These are phyloP conservation scores for Mimas tiliae DNA, from an alignment of 2,888 invertebrate genomes.

Conservation along the genomic window DNA sequence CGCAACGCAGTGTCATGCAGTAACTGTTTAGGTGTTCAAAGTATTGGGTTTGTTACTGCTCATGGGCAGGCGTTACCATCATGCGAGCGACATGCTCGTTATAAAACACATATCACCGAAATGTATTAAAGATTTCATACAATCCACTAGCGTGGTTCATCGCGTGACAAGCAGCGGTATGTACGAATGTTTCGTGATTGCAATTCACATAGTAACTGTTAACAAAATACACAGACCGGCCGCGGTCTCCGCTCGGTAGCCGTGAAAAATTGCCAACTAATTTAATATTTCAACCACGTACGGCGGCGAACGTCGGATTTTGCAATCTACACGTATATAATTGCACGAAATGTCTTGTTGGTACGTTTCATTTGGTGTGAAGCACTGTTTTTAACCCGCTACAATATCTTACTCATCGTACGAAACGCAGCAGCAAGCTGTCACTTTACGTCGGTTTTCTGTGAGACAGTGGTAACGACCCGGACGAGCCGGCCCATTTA, in stretches of 20 bases:
- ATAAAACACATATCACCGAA: no score
- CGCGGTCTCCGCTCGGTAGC: constrained; percentile 30
- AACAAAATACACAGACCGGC: constrained; percentile 33
- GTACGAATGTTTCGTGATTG: constrained; percentile 24
- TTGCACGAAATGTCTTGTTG: neutral
- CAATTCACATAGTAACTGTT: constrained; percentile 30
- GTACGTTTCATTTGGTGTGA: neutral
- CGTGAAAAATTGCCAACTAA: constrained; percentile 48
- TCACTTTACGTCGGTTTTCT: no score
- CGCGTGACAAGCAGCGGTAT: constrained; percentile 11
- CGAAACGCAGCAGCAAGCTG: no score
- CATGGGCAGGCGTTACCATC: no score
- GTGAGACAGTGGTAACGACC: no score
- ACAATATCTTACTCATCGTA: no score
- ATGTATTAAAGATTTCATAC: constrained; percentile 11
- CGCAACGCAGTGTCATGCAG: no score
- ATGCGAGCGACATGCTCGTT: no score
- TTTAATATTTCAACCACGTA: constrained; percentile 57
- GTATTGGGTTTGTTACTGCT: no score
- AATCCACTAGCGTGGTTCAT: neutral
- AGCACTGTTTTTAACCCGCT: neutral
- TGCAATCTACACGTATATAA: constrained; percentile 41
- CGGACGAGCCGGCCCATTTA: no score
- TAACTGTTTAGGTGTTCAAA: no score
- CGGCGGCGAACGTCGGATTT: constrained; percentile 43